Evolutionary conservation across 1,140 invertebrate species (phyloP), one percentile per base, ranked within the genome.

Genomic region (Brachionus rotundiformis): DNA sequence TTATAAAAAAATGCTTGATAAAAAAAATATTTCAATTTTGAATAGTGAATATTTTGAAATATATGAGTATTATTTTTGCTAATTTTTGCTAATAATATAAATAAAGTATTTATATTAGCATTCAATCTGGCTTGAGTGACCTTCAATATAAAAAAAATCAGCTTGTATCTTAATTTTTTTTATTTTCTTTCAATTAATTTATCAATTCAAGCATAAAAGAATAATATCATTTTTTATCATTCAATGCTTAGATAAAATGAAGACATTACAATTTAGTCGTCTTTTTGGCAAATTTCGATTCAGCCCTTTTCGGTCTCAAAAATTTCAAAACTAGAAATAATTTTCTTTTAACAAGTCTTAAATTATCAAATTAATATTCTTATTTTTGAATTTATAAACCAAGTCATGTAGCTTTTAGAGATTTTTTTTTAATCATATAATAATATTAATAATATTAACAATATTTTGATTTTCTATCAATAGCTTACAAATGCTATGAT

Each of bases 1-100:
- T 54, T 23, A 54, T 54, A 54, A 54, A 54, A 39, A 54, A 54
- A 54, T 54, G 47, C 47, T 54, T 54, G 47, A 54, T 54, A 54
- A 54, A 54, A 54, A 54, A 19, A 54, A 54, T 16, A 54, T 54
- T 54, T 54, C 47, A 54, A 54, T 54, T 54, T 54, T 19, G 47
- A 54, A 54, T 23, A 25, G 7, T 19, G 16, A 54, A 23, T 54
- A 19, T 16, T 54, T 54, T 54, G 47, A 54, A 54, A 41, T 41
- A 54, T 54, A 54, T 54, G 47, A 54, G 47, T 54, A 54, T 54
- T 19, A n/a, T n/a, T n/a, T n/a, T n/a, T n/a, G n/a, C n/a, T n/a
- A n/a, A n/a, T n/a, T 54, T 54, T 54, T 23, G 47, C n/a, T 54
- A 19, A 8, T 54, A 54, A 54, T 54, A 54, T 54, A 19, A 54